Conservation (phyloP, 1,140 invertebrate species). For the Octopus bimaculoides region DNA sequence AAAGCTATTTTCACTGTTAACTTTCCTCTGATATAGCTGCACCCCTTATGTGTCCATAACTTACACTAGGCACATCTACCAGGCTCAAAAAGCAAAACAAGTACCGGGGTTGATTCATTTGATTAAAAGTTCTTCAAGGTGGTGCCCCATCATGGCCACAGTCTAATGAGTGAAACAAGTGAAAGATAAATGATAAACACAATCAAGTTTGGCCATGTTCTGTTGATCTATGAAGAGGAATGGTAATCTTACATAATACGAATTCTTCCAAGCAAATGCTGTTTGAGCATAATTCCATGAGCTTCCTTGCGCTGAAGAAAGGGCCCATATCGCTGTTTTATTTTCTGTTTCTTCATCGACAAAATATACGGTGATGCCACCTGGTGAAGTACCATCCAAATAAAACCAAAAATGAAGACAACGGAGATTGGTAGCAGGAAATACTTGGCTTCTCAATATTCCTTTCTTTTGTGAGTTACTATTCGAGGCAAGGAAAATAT, state of each 20-base stretch:
- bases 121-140: no score
- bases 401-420: slow-evolving; percentile 49
- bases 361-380: slow-evolving; percentile 39
- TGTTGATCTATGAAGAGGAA: no score
- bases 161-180: no score
- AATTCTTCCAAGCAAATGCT: slow-evolving; percentile 24
- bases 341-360: slow-evolving; percentile 20
- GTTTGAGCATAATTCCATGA: slow-evolving; percentile 41
- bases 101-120: no score
- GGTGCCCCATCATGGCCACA: no score
- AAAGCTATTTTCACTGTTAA: no score
- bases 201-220: no score
- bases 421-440: slow-evolving; percentile 24
- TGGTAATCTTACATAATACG: not conserved
- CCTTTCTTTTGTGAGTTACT: slow-evolving; percentile 37
- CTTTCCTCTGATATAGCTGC: no score
- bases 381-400: slow-evolving; percentile 44
- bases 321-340: slow-evolving; percentile 34
- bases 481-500: slow-evolving; percentile 43
- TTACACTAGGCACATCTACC: no score
- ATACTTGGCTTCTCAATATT: slow-evolving; percentile 28
- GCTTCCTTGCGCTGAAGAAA: slow-evolving; percentile 42
- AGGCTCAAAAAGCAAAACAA: no score
- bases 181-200: no score
- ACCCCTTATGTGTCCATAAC: no score